Evolutionary conservation across 1,140 invertebrate genomes (phyloP).

Genomic region (Eriocheir sinensis): DNA sequence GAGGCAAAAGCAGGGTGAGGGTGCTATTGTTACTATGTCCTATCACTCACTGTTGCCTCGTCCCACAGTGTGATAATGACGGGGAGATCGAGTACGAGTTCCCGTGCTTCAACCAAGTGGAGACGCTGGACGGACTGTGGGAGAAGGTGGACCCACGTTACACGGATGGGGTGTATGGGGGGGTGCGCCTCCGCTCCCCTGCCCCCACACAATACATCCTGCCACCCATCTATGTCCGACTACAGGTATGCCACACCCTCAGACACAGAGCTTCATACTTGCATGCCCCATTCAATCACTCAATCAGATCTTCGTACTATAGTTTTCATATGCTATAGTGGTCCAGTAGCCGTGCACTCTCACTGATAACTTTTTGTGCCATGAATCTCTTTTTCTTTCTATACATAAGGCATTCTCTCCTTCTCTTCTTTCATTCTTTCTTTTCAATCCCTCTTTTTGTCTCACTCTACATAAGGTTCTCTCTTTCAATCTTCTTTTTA

Average conservation of each 20-base stretch:
- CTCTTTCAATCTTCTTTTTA: too few relatives aligned
- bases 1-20: background rate
- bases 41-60: background rate
- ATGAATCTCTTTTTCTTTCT: too few relatives aligned
- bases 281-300: too few relatives aligned
- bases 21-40: background rate
- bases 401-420: too few relatives aligned
- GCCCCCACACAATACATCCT: conserved; percentile 85
- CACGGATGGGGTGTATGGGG: conserved; percentile 86
- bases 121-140: conserved; percentile 89
- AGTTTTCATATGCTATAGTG: too few relatives aligned
- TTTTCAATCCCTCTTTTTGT: too few relatives aligned
- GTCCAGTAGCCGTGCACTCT: too few relatives aligned
- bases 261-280: too few relatives aligned
- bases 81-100: conserved; percentile 91
- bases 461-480: too few relatives aligned
- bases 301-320: too few relatives aligned
- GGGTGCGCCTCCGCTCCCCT: conserved; percentile 85
- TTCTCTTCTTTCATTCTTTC: too few relatives aligned
- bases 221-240: conserved; percentile 87
- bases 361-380: too few relatives aligned
- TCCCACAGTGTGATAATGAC: conserved; percentile 87
- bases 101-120: conserved; percentile 89
- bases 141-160: conserved; percentile 86
- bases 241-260: conserved; percentile 85